Conservation (phyloP, 2,888 invertebrate genomes). For the Bellardia pandia region DNA sequence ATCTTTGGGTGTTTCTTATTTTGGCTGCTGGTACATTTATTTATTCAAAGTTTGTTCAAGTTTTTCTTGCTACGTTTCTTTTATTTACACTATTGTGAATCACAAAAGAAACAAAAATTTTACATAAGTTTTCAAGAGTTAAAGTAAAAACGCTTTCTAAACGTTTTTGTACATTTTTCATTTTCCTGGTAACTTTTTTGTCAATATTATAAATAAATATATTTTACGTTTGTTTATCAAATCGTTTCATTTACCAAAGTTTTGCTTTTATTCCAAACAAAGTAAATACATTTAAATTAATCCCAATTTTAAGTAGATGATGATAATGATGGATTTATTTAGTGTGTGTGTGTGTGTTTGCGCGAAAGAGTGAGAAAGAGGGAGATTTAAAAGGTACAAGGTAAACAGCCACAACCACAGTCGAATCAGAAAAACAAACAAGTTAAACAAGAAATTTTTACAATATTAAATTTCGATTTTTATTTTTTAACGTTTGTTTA, state of each 20-base stretch:
- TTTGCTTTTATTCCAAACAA: background rate
- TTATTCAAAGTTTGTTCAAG: background rate
- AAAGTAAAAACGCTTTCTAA: background rate
- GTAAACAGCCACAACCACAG: conserved; percentile 37
- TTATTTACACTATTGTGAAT: conserved; percentile 2
- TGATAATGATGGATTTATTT: background rate
- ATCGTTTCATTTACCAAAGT: background rate
- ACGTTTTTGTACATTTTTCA: background rate
- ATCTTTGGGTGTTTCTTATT: background rate
- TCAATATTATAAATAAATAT: background rate
- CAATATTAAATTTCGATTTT: conserved; percentile 33
- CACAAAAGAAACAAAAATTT: background rate
- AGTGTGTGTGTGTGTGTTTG: too few species aligned
- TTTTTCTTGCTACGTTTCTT: background rate
- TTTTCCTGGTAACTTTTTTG: background rate
- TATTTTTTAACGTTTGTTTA: background rate
- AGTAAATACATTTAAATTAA: conserved; percentile 31
- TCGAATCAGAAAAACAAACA: conserved; percentile 32
- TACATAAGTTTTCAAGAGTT: background rate
- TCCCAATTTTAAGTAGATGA: conserved; percentile 28
- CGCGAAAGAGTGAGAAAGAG: background rate
- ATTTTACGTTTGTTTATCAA: conserved; percentile 17
- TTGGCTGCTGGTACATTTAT: background rate
- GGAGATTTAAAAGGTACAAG: conserved; percentile 44
- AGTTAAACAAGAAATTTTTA: conserved; percentile 40